These are phyloP conservation scores for Psephotus haematonotus DNA, from an alignment of 2,113 vertebrate genomes.

Conservation along the genomic window DNA sequence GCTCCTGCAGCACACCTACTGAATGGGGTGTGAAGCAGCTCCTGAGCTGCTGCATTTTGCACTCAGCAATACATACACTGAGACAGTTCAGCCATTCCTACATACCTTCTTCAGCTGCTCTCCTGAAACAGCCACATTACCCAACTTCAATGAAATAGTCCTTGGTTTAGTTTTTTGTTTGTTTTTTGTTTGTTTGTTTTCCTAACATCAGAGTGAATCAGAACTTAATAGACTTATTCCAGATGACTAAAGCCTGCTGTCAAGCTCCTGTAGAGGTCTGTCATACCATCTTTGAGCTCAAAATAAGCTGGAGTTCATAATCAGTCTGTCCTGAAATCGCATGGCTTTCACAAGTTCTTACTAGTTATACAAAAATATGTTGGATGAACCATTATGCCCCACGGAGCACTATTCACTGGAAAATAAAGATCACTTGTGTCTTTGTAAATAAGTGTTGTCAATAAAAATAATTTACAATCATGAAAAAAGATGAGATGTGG, in stretches of 20 bases:
- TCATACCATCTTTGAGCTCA: background rate
- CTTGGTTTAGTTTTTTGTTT: background rate
- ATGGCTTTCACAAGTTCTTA: background rate
- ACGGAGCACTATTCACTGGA: background rate
- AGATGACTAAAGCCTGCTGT: background rate
- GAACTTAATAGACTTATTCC: background rate
- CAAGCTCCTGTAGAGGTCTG: background rate
- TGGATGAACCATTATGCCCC: background rate
- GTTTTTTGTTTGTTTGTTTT: background rate
- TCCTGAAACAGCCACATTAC: background rate
- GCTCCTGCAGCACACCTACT: fast-evolving
- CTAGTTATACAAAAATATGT: background rate
- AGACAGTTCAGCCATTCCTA: background rate
- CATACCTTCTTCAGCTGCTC: background rate
- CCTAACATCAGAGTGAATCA: background rate
- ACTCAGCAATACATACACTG: fast-evolving
- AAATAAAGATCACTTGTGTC: background rate
- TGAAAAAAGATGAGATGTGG: background rate
- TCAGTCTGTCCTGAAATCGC: background rate
- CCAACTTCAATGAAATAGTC: background rate
- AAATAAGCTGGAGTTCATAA: background rate
- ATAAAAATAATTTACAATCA: background rate
- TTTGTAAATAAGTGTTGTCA: background rate
- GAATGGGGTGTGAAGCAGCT: background rate
- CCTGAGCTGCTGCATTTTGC: background rate